Percentiles rank a stretch among this genome's conserved stretches.
Evolutionary conservation across 2,113 vertebrate genomes (phyloP).

Genomic region (Platichthys stellatus): DNA sequence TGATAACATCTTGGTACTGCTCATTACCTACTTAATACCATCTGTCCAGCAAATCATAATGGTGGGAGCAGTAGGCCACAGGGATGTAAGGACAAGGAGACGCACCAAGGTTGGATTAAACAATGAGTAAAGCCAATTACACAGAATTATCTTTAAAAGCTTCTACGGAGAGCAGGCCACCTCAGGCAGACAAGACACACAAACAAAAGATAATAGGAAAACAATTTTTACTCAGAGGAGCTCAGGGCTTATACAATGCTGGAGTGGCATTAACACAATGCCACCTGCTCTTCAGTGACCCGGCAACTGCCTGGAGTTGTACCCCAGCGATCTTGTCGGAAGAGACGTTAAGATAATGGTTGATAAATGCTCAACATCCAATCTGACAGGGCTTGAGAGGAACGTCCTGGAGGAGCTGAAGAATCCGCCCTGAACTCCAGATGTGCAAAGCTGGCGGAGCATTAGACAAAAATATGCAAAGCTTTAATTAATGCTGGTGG

Average conservation of each 20-base stretch:
- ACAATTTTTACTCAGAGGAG: neutral
- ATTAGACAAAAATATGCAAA: neutral
- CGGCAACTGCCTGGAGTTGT: neutral
- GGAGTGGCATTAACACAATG: neutral
- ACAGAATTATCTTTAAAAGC: neutral
- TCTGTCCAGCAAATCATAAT: neutral
- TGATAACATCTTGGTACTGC: neutral
- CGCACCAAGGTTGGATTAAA: neutral
- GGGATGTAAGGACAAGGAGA: neutral
- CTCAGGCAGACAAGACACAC: neutral
- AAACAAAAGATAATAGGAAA: neutral
- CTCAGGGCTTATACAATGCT: neutral
- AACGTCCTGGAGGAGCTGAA: neutral
- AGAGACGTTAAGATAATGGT: neutral
- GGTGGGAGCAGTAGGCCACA: neutral
- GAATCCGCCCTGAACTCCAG: neutral
- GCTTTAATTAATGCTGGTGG: neutral
- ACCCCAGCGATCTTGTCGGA: neutral
- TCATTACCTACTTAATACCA: neutral
- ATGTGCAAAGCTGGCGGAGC: neutral
- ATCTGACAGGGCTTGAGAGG: neutral
- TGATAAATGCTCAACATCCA: constrained; percentile 9
- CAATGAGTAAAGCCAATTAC: neutral
- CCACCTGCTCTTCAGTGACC: neutral
- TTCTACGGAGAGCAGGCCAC: neutral